phyloP scores from a whole-genome alignment of 53 echinoderm and acorn worm species.

The Temnopleurus reevesii region DNA sequence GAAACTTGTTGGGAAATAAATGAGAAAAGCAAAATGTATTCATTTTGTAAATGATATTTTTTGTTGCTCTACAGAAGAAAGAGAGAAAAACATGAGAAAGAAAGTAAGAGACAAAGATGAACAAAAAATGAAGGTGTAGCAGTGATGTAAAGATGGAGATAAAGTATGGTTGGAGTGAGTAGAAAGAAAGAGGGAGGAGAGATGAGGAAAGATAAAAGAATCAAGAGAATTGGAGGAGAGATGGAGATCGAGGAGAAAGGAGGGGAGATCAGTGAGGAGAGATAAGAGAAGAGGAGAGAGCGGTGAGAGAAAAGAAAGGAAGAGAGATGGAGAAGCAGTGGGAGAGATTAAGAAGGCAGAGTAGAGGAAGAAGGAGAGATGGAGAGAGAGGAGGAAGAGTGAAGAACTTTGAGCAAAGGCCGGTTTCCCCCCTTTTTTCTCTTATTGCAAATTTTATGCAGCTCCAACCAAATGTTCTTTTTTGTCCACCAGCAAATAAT shows the following conservation, averaged over 20 bases:
- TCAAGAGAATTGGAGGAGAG: no score
- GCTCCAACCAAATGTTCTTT: not conserved
- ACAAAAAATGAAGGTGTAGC: no score
- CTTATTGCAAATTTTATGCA: no score
- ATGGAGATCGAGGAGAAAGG: not conserved
- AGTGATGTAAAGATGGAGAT: no score
- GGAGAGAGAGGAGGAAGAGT: not conserved
- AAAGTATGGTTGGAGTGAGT: no score
- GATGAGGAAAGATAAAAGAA: no score
- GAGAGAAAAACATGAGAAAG: not conserved
- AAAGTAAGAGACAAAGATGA: no score
- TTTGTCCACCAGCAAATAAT: not conserved
- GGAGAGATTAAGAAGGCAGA: not conserved
- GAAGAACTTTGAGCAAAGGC: not conserved
- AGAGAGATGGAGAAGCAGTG: no score
- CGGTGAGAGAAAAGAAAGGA: not conserved
- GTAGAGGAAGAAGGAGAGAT: not conserved
- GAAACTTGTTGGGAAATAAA: constrained; percentile 58
- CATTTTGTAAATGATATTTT: not conserved
- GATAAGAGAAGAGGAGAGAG: not conserved
- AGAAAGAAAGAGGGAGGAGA: no score
- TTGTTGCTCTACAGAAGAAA: not conserved
- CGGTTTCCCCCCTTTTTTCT: no score
- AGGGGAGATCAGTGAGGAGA: not conserved
- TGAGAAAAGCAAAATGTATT: constrained; percentile 52